Conservation (phyloP, 30 jellyfish, hydroid and myxozoan genomes). For the Nemopilema nomurai region DNA sequence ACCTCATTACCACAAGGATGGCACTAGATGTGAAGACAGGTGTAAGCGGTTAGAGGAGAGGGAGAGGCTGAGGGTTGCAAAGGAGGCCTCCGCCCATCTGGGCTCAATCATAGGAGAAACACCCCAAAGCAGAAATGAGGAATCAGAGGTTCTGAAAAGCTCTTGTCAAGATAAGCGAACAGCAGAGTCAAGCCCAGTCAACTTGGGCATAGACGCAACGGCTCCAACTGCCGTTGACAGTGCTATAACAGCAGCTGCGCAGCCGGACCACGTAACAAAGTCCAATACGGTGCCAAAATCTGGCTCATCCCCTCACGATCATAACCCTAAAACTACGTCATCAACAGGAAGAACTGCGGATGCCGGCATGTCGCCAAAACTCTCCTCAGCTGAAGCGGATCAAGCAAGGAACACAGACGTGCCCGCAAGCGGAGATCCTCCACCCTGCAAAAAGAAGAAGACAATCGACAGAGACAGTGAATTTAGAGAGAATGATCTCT, state of each 20-base stretch:
- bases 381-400: background rate
- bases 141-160: background rate
- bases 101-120: background rate
- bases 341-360: background rate
- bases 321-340: background rate
- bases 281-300: background rate
- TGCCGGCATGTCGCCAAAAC: background rate
- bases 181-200: background rate
- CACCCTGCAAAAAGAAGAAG: background rate
- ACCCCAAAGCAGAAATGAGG: background rate
- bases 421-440: background rate
- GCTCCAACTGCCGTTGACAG: background rate
- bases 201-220: background rate
- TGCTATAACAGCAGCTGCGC: background rate
- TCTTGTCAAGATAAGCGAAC: background rate
- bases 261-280: background rate
- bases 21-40: slow-evolving; percentile 46
- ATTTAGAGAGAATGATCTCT: background rate
- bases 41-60: slow-evolving; percentile 37
- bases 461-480: background rate
- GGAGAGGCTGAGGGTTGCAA: slow-evolving; percentile 4
- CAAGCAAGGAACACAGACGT: background rate
- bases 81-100: background rate
- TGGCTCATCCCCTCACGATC: background rate
- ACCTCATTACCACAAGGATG: slow-evolving; percentile 73